Conservation (phyloP, 2,113 vertebrate species). For the Benitochromis conjunctus region DNA sequence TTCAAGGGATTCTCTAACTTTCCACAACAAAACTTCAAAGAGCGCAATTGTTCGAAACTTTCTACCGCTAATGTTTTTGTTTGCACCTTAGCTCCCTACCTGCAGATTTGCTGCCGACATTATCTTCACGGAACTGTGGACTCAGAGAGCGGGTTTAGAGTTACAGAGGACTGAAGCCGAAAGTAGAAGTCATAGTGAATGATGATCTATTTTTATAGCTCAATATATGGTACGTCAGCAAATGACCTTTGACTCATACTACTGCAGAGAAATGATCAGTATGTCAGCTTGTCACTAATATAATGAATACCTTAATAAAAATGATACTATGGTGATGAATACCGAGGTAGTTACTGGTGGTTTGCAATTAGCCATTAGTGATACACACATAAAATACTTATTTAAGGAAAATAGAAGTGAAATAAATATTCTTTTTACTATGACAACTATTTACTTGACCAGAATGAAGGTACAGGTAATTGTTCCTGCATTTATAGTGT, state of each 20-base stretch:
- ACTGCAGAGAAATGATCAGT: neutral
- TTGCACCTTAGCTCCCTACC: neutral
- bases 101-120: neutral
- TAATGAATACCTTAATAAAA: neutral
- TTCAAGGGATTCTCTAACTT: neutral
- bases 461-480: neutral
- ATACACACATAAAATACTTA: neutral
- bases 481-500: neutral
- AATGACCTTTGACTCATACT: neutral
- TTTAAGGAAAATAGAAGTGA: neutral
- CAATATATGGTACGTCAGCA: neutral
- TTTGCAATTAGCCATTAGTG: neutral
- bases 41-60: neutral
- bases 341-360: neutral
- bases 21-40: neutral
- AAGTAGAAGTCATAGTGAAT: neutral
- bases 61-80: neutral
- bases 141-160: neutral
- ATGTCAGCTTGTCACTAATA: neutral
- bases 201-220: neutral
- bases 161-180: neutral
- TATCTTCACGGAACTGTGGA: neutral
- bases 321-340: neutral
- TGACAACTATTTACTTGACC: neutral
- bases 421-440: neutral